Evolutionary conservation across 1,140 invertebrate genomes (phyloP).

Genomic region (Musca domestica): DNA sequence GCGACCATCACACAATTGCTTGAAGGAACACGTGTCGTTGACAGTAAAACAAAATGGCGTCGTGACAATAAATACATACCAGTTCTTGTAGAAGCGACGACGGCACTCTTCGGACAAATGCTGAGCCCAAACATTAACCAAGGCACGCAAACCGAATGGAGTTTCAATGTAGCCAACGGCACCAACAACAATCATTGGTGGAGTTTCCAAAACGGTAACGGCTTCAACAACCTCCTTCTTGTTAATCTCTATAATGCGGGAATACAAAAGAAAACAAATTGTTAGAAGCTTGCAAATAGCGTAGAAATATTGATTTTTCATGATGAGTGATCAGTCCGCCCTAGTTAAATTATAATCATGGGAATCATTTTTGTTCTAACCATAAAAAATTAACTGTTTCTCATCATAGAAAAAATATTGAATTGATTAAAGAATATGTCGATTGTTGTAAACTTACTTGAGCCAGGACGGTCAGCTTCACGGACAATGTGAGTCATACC

Average conservation of each 20-base stretch:
- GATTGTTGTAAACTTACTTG: conserved; percentile 73
- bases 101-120: conserved; percentile 98
- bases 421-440: background rate
- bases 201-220: conserved; percentile 97
- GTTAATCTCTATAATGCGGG: conserved; percentile 80
- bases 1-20: conserved; percentile 18
- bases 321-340: conserved; percentile 48
- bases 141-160: conserved; percentile 88
- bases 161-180: conserved; percentile 99
- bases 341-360: conserved; percentile 51
- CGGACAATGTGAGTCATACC: conserved; percentile 99
- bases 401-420: conserved; percentile 44
- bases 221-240: conserved; percentile 99
- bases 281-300: background rate
- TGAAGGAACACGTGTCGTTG: conserved; percentile 11
- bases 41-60: conserved; percentile 32
- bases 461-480: conserved; percentile 98
- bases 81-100: conserved; percentile 99
- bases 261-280: conserved; percentile 15
- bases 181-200: conserved; percentile 97
- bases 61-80: conserved; percentile 65
- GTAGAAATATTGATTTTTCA: background rate
- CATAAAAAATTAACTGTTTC: conserved; percentile 48
- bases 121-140: conserved; percentile 97
- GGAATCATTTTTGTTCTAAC: conserved; percentile 52